Percentiles rank a stretch among this genome's conserved stretches.
Conservation (phyloP, 2,113 vertebrate species). For the Elachura formosa region DNA sequence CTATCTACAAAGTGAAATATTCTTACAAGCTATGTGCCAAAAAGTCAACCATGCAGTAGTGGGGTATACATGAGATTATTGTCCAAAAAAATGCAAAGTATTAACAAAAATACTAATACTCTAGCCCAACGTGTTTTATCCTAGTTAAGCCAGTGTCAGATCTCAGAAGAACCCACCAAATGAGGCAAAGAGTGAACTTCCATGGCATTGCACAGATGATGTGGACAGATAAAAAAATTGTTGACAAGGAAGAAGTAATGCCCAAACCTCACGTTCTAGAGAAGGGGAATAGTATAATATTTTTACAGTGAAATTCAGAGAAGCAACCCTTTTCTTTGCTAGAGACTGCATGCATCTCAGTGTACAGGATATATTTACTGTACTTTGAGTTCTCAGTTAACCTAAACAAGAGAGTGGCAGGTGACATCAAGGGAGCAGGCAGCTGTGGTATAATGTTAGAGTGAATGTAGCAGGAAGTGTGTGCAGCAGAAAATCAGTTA, state of each 20-base stretch:
- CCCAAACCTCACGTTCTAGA: neutral
- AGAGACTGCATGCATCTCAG: neutral
- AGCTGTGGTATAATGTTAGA: neutral
- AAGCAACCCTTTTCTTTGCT: neutral
- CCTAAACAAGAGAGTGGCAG: neutral
- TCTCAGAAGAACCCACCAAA: neutral
- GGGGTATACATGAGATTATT: neutral
- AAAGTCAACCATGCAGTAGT: neutral
- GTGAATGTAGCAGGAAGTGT: neutral
- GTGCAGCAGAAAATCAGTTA: neutral
- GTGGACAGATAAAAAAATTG: neutral
- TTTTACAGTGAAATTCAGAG: neutral
- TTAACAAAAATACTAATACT: neutral
- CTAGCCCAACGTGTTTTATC: neutral
- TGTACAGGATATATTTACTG: neutral
- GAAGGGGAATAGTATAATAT: neutral
- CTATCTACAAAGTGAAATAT: neutral
- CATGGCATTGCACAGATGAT: neutral
- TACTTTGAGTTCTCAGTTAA: neutral
- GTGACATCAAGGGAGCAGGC: neutral
- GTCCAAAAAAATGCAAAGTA: neutral
- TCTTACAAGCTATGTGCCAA: neutral
- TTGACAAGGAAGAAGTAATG: neutral
- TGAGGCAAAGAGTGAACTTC: accelerated
- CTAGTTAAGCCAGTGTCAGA: neutral